Evolutionary conservation across 2,113 vertebrate genomes (phyloP).

Genomic region (Amphilophus citrinellus): DNA sequence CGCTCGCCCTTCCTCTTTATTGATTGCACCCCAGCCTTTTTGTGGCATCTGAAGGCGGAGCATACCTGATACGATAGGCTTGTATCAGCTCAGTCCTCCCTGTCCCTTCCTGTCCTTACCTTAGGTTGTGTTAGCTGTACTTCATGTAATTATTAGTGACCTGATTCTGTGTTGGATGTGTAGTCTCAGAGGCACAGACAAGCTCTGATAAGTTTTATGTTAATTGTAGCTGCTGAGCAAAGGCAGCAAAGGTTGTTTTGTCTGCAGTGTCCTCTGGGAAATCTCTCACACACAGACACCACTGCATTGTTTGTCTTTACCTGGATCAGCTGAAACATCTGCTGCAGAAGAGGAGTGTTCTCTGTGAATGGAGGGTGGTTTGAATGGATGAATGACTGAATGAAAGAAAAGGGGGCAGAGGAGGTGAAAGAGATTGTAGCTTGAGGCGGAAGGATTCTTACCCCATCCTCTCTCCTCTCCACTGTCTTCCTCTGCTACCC

Average conservation of each 20-base stretch:
- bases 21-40: constrained; percentile 43
- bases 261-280: constrained; percentile 52
- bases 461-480: constrained; percentile 9
- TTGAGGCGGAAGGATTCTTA: constrained; percentile 15
- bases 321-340: constrained; percentile 1
- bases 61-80: constrained; percentile 41
- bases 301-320: background rate
- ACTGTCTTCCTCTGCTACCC: background rate
- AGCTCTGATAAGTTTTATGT: background rate
- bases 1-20: constrained; percentile 57
- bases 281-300: background rate
- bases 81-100: constrained; percentile 41
- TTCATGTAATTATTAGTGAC: constrained; percentile 20
- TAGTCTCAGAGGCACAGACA: background rate
- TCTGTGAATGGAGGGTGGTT: constrained; percentile 43
- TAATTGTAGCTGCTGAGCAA: constrained; percentile 15
- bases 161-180: background rate
- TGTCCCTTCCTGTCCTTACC: constrained; percentile 18
- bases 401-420: constrained; percentile 27
- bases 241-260: constrained; percentile 46
- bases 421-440: constrained; percentile 29
- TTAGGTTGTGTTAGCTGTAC: constrained; percentile 14
- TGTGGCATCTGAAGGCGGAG: constrained; percentile 18
- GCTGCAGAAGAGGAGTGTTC: constrained; percentile 3
- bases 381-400: constrained; percentile 40